These are phyloP conservation scores for Anthonomus grandis DNA, from an alignment of 1,140 invertebrate species.

Conservation along the genomic window DNA sequence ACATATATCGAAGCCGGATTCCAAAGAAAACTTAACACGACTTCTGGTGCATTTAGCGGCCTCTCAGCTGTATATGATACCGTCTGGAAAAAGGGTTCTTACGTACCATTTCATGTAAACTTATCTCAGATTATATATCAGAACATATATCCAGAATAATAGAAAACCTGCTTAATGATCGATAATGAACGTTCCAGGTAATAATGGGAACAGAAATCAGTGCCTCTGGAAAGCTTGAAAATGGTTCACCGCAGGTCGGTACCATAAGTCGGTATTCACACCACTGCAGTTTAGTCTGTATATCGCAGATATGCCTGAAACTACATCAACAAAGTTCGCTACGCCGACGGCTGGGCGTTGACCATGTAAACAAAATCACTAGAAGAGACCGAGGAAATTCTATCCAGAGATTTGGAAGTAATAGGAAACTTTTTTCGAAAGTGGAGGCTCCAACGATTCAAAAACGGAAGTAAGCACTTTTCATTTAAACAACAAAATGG, in stretches of 20 bases:
- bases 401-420: too few relatives aligned
- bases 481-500: conserved; percentile 10
- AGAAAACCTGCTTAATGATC: conserved; percentile 17
- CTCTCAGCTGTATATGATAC: conserved; percentile 15
- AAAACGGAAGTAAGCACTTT: neutral
- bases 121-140: too few relatives aligned
- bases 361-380: neutral
- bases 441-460: too few relatives aligned
- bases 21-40: conserved; percentile 8
- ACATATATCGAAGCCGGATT: conserved; percentile 22
- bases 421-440: too few relatives aligned
- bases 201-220: conserved; percentile 13
- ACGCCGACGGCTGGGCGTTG: conserved; percentile 20
- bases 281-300: conserved; percentile 25
- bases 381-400: conserved; percentile 3
- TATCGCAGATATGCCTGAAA: too few relatives aligned
- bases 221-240: conserved; percentile 17
- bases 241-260: conserved; percentile 22
- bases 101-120: too few relatives aligned
- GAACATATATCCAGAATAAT: conserved; percentile 8
- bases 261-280: conserved; percentile 15
- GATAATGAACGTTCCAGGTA: conserved; percentile 16
- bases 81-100: conserved; percentile 10
- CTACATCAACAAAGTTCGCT: too few relatives aligned
- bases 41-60: conserved; percentile 9